phyloP scores from a whole-genome alignment of 2,113 vertebrate genomes.

The Junco hyemalis region DNA sequence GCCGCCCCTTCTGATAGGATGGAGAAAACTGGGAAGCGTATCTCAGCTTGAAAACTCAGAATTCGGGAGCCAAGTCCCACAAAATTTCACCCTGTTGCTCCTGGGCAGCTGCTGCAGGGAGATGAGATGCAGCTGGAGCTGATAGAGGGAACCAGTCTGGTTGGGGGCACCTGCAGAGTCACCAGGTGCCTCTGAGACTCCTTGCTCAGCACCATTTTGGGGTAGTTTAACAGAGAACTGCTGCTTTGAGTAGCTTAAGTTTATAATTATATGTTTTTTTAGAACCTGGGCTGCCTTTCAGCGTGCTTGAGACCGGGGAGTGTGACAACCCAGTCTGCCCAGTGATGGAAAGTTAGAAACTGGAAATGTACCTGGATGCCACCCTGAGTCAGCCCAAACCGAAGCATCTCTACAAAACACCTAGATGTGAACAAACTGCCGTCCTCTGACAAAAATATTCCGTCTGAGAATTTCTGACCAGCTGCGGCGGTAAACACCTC shows the following conservation, averaged over 20 bases:
- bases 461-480: conserved; percentile 49
- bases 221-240: background rate
- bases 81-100: background rate
- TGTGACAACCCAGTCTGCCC: background rate
- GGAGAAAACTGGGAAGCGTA: background rate
- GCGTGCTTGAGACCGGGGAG: background rate
- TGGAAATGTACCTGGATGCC: conserved; percentile 48
- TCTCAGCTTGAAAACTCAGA: background rate
- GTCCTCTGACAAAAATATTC: conserved; percentile 46
- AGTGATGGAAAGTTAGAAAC: background rate
- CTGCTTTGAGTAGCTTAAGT: background rate
- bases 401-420: background rate
- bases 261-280: background rate
- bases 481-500: conserved; percentile 32
- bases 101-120: background rate
- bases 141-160: background rate
- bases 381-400: background rate
- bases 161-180: background rate
- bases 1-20: background rate
- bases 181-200: background rate
- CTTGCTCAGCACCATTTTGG: background rate
- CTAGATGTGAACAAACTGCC: background rate
- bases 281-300: background rate
- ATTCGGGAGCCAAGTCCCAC: background rate
- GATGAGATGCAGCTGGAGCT: background rate